Conservation (phyloP, 2,888 invertebrate genomes). For the Synergus laeviventris region DNA sequence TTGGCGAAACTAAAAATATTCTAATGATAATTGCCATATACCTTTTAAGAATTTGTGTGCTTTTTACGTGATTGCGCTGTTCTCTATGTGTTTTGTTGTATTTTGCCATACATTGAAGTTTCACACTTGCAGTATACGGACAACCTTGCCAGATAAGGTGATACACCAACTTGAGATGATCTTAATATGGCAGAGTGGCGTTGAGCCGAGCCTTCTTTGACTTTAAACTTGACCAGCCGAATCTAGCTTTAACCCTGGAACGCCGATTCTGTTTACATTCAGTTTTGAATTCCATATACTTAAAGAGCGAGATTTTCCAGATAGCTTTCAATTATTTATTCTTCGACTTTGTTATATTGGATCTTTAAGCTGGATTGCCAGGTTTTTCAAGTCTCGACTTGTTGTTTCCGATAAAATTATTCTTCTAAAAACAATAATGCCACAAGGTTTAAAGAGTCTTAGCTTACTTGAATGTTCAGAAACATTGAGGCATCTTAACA, state of each 20-base stretch:
- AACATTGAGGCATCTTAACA: not conserved
- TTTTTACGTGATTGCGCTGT: not conserved
- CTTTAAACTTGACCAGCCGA: conserved; percentile 53
- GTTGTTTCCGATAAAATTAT: not conserved
- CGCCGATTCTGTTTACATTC: conserved; percentile 42
- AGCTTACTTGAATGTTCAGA: not conserved
- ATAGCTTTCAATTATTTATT: not conserved
- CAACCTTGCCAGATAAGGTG: conserved; percentile 46
- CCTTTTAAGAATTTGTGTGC: not conserved
- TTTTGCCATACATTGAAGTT: conserved; percentile 1
- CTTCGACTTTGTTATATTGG: not conserved
- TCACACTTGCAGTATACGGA: conserved; percentile 28
- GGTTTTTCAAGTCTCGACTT: not conserved
- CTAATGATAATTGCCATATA: too few species aligned
- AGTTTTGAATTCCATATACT: not conserved
- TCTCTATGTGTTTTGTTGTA: not conserved
- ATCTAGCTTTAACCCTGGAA: conserved; percentile 50
- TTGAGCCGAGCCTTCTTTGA: conserved; percentile 50
- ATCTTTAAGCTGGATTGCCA: not conserved
- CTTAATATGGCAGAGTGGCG: conserved; percentile 43
- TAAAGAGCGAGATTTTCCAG: not conserved
- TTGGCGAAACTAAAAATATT: too few species aligned
- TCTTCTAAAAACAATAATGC: not conserved
- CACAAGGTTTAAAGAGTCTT: too few species aligned
- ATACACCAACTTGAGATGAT: conserved; percentile 42